Evolutionary conservation across 2,888 invertebrate genomes (phyloP), one percentile per base, ranked within the genome.

Genomic region (Clanis bilineata): DNA sequence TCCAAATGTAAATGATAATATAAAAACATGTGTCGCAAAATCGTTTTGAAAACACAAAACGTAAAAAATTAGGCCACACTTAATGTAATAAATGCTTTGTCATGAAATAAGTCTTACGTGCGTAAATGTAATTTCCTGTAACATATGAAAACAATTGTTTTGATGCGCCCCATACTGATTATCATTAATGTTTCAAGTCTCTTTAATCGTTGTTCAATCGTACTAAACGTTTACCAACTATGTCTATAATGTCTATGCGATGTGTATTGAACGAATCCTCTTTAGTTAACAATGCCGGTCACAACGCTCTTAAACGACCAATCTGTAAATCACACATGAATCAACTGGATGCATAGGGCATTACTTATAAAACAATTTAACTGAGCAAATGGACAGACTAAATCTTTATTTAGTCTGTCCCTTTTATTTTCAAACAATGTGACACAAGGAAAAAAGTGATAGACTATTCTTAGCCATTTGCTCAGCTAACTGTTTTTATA

Each of bases 281-380:
- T 74, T 82, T 88, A 90, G 70, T 88, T 83, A 72, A 85, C 84
- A 85, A 90, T 84, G 79, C 90, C 90, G 76, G 87, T 87, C 73
- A 89, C 80, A 77, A 90, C 89, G 86, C 83, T 89, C 87, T 91
- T 92, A 91, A 92, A 92, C 82, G 91, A 91, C 90, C 91, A 90
- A 92, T 92, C 91, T 92, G 91, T 86, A 90, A 90, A 85, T 76
- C 71, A 77, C 73, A 79, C 67, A 71, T 15, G 39, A 59, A 59
- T 56, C 55, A 55, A 38, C 45, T 23, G 36, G 18, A 21, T 44
- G 45, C 44, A 57, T n/a, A n/a, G n/a, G n/a, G n/a, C n/a, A n/a
- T n/a, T n/a, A n/a, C n/a, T n/a, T n/a, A n/a, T n/a, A n/a, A n/a
- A n/a, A n/a, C n/a, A n/a, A n/a, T n/a, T n/a, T n/a, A n/a, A n/a